Base-by-base conservation (phyloP, 2,888 invertebrate genomes). In the Polylopha cassiicola region DNA sequence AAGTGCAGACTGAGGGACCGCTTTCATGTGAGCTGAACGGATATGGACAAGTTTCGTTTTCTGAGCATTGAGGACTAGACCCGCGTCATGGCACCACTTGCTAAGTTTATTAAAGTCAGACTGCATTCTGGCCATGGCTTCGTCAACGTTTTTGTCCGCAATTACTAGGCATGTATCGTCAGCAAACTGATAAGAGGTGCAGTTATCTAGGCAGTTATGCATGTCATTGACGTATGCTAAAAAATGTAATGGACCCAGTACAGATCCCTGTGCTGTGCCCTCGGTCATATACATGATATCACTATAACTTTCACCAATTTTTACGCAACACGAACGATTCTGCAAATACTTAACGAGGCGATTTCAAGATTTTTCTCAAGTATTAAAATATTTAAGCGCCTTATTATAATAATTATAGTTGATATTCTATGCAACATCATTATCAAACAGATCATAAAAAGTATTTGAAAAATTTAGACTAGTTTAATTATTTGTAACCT, bases 221-320 rank as follows among this genome's bases (percentile, higher is more conserved):
- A 33, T 16, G 7, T 33, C 33, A 11, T 33, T 33, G 4, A 24
- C 33, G 11, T 33, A 33, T 2, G 33, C 33, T 8, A 33, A 13
- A 10, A 16, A 33, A 8, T 33, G 33, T 4, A 33, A 11, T n/a
- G 24, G 33, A 4, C 33, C 33, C n/a, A 31, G 22, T 3, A 33
- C 33, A 7, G 33, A 33, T 3, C 33, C 24, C n/a, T 33, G 33
- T 7, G 33, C 33, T 24, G 33, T 33, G 5, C 33, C 33, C 7
- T 33, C 24, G 2, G 23, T 10, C 2, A 24, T 9, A 5, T 14
- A 5, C 3, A 17, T 17, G 3, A 7, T 22, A 7, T 33, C 24
- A 14, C 33, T 33, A 6, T 3, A 16, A 4, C 17, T 5, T 4
- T n/a, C n/a, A 4, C 18, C 15, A 7, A 33, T 9, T 33, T 33